Evolutionary conservation across 2,888 invertebrate species (phyloP), one percentile per base, ranked within the genome.

Genomic region (Eristalis arbustorum): DNA sequence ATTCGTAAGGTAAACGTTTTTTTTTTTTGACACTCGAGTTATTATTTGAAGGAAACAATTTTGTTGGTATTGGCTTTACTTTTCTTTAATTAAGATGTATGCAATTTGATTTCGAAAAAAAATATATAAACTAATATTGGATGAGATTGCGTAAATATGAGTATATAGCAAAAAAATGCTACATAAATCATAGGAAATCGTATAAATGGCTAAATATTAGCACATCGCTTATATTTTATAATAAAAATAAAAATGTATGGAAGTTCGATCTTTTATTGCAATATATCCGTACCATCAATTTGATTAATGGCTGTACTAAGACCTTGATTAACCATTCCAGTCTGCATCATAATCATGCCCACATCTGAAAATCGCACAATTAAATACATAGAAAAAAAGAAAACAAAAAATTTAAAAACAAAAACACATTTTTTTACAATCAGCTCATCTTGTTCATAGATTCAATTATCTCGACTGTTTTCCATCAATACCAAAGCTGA

Each of bases 291-390:
- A 97, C 97, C 97, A 95, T 97, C 96, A 94, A 95, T 90, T 91
- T 92, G 91, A 90, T 92, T 92, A 91, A 92, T 94, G 93, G 94
- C 94, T 93, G 95, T 95, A 95, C 96, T 96, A 94, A 96, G 94
- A 94, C 95, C 96, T 95, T 97, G 96, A 95, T 97, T 97, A 96
- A 97, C 97, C 97, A 97, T 97, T 95, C 97, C 97, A 94, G 97
- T 95, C 96, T 97, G 97, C 97, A 97, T 97, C 97, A 97, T 97
- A 95, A 97, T 97, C 97, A 97, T 97, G 95, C 97, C 97, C 94
- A 97, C 97, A 97, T 97, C 97, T 97, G 97, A 90, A 93, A 93
- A 75, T 88, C 87, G 88, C 88, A 88, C 78, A 83, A 68, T 87
- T 87, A 76, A 84, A 84, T 80, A 84, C 88, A 88, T 84, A 74